Base-by-base conservation (phyloP, 2,888 invertebrate species). In the Drosophila nr. perissopoda region DNA sequence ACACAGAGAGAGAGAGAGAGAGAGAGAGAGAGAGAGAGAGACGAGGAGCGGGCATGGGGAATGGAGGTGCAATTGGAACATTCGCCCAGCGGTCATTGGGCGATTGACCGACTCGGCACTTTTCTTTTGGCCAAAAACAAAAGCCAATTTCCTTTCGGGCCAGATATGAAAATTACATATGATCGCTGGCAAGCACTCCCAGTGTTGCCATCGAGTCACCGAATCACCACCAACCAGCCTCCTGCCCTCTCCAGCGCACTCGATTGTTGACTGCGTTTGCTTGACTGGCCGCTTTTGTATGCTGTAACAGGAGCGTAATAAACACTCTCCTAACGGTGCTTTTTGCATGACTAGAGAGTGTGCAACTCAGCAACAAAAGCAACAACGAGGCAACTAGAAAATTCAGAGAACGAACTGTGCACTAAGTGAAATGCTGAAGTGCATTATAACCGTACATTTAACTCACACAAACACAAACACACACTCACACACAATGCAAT, bases 261-360 rank as follows among this genome's bases (percentile, higher is more conserved):
- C n/a, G 27, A 21, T 33, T 36, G 56, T 36, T 42, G 29, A 16
- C 31, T 40, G 40, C 18, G 1, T 21, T 42, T 36, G 59, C 56
- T 72, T 63, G 68, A 36, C 67, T 83, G 82, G 70, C 70, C 78
- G 80, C 82, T 83, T 78, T 79, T 86, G 81, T 84, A 87, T 87
- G 87, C 73, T 87, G 87, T 87, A 87, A 87, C 87, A 88, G 89
- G 89, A 88, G 87, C 89, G 82, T 88, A 86, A 87, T 88, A 88
- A 87, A 81, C 79, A 79, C 79, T 88, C 81, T 79, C 68, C 79
- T 88, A 87, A 87, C 87, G 87, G 87, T 82, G 76, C 75, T 79
- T 86, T 86, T 75, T 60, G 63, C 70, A 71, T 66, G 65, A 68
- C 74, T 62, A 70, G 62, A 68, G 72, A 70, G 74, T 65, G 76